Evolutionary conservation across 2,113 vertebrate genomes (phyloP).

Genomic region (Lucifuga dentata): DNA sequence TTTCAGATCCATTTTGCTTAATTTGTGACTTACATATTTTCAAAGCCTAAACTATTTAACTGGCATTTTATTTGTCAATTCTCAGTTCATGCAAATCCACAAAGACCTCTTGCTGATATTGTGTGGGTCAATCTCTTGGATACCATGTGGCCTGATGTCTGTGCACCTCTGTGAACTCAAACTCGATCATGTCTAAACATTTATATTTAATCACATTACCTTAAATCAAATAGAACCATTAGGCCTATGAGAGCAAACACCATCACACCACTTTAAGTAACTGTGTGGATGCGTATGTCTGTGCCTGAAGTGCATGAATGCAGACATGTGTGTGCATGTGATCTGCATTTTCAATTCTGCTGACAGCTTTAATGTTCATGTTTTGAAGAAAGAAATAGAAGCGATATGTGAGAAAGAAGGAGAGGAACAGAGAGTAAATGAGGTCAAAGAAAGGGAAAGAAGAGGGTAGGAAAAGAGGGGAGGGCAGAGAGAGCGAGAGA

Average conservation of each 20-base stretch:
- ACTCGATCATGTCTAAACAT: conserved; percentile 38
- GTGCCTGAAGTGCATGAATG: neutral
- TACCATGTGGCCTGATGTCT: neutral
- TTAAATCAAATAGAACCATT: conserved; percentile 54
- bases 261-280: conserved; percentile 4
- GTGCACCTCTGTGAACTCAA: neutral
- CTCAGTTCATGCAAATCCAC: neutral
- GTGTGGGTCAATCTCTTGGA: conserved; percentile 23
- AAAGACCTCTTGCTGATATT: neutral
- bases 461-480: no score
- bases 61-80: neutral
- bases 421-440: neutral
- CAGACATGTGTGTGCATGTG: neutral
- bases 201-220: conserved; percentile 40
- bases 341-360: neutral
- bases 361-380: neutral
- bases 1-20: no score
- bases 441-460: neutral
- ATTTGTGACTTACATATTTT: no score
- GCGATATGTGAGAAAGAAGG: no score
- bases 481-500: neutral
- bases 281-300: neutral
- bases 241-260: conserved; percentile 30
- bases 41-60: no score
- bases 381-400: neutral